Evolutionary conservation across 2,888 invertebrate species (phyloP), one percentile per base, ranked within the genome.

Genomic region (Lochmaea capreae): DNA sequence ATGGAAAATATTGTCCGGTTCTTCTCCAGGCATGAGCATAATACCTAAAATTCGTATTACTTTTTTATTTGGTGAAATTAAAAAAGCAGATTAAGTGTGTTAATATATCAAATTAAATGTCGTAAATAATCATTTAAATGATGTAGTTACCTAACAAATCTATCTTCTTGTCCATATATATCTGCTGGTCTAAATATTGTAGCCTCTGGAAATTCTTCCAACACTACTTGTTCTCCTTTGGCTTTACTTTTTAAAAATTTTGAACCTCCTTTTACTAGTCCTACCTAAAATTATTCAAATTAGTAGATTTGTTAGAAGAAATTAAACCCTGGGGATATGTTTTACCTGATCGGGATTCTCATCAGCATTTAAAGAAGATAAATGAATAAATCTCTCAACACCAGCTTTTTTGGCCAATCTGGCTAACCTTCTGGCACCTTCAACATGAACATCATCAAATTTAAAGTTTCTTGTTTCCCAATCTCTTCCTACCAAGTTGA

Each of bases 191-290:
- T 91, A 78, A 99, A 90, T 76, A 99, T 95, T 1, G 95, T 96
- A 9, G 98, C 99, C 68, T 96, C 93, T 0, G 99, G 99, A 87
- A 98, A 99, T 86, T 97, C 98, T 82, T 96, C 94, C 67, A 90
- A 90, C 0, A 99, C 97, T n/a, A 95, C 98, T 80, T 89, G 83
- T 87, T 99, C 99, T 14, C 99, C 98, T 71, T 88, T 86, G 85
- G 90, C 94, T 89, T 98, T 98, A 81, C 93, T 92, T 73, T 90
- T 89, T 78, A 96, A 90, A 85, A 91, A 96, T 83, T 90, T 87
- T 1, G 96, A 97, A 11, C 97, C 97, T n/a, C 89, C 90, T 71
- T 89, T 88, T 67, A 94, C 78, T 54, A 94, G 87, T 12, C 77
- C 77, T 18, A 72, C 65, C 75, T 78, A 39, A 63, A 71, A 76